Evolutionary conservation across 1,140 invertebrate genomes (phyloP), one percentile per base, ranked within the genome.

Genomic region (Eriosoma lanigerum): DNA sequence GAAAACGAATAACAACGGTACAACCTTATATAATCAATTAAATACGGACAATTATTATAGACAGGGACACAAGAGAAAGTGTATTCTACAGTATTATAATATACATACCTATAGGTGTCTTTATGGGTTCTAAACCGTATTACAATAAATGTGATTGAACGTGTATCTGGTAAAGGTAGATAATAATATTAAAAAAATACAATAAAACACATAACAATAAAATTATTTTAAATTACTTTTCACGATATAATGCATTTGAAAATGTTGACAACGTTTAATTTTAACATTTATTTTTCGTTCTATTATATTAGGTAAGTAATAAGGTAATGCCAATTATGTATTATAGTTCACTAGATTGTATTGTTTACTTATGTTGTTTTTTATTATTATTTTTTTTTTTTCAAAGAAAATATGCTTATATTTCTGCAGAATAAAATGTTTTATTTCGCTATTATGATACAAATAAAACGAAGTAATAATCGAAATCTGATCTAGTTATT

Each of bases 401-500:
- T n/a, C n/a, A n/a, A n/a, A n/a, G n/a, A n/a, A n/a, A n/a, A n/a
- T n/a, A n/a, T n/a, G n/a, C n/a, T n/a, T n/a, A n/a, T n/a, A n/a
- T n/a, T n/a, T n/a, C n/a, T n/a, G n/a, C n/a, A n/a, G n/a, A n/a
- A n/a, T n/a, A n/a, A n/a, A n/a, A n/a, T n/a, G n/a, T n/a, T n/a
- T n/a, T n/a, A n/a, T n/a, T n/a, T n/a, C 17, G 52, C 24, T 29
- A 24, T 32, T 50, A n/a, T 13, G 3, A 48, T 38, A 50, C 44
- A 26, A 70, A 48, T 15, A 19, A 15, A 24, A 13, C 26, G 48
- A 52, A 3, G 24, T 24, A 52, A n/a, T n/a, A n/a, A 15, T 32
- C 9, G 68, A 72, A 72, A 72, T 72, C 19, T 46, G 68, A 72
- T 72, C 46, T 72, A 72, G 24, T 52, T 29, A 72, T 52, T 72